Evolutionary conservation across 2,797 vertebrate genomes (phyloP).

Genomic region (Sphenopsis melanotis): DNA sequence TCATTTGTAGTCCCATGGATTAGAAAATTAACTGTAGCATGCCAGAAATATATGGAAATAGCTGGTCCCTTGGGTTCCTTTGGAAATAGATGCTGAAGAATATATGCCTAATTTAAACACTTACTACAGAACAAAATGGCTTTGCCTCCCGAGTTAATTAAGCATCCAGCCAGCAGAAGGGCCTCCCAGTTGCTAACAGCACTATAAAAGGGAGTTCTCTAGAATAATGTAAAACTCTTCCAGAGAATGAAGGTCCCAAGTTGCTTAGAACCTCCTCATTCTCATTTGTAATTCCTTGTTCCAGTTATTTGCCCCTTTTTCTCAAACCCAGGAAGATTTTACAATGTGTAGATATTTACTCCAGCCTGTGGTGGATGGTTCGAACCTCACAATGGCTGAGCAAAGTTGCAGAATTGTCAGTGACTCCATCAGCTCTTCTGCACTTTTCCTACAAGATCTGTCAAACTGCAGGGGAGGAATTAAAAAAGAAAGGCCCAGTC

Average conservation of each 20-base stretch:
- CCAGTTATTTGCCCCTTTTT: background rate
- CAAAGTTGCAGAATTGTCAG: background rate
- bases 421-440: background rate
- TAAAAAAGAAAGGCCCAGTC: background rate
- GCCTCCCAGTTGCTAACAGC: background rate
- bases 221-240: background rate
- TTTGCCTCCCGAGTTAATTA: conserved; percentile 17
- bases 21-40: background rate
- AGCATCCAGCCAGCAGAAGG: background rate
- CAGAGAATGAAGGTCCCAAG: background rate
- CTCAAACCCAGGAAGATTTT: background rate
- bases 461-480: background rate
- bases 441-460: background rate
- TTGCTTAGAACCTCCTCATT: background rate
- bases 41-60: background rate
- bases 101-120: background rate
- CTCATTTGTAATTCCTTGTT: background rate
- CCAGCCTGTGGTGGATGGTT: background rate
- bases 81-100: background rate
- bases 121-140: background rate
- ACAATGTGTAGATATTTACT: background rate
- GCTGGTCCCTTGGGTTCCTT: background rate
- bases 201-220: background rate
- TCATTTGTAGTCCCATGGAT: background rate
- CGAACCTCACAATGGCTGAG: background rate